A percentile compares a stretch with the other conserved stretches of the same genome.
phyloP scores from a whole-genome alignment of 2,113 vertebrate genomes.

The Gnathonemus longibarbis region DNA sequence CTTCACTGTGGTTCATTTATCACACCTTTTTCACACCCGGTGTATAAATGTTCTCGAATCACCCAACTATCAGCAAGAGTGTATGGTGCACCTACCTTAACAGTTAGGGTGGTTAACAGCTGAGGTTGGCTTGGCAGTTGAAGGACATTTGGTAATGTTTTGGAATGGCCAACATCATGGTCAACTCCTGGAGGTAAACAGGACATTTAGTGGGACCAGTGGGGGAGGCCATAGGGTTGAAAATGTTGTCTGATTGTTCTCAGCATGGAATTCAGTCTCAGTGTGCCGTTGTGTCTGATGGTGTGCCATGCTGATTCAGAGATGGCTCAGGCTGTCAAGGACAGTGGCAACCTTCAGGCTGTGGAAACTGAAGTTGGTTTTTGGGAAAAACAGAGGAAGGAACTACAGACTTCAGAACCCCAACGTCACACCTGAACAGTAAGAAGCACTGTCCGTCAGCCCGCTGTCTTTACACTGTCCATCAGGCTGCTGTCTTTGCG shows the following conservation, averaged over 20 bases:
- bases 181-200: background rate
- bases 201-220: background rate
- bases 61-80: background rate
- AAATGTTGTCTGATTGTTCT: background rate
- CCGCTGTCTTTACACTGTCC: background rate
- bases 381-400: background rate
- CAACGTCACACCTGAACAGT: background rate
- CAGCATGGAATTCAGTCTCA: background rate
- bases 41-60: background rate
- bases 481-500: background rate
- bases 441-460: background rate
- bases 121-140: background rate
- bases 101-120: background rate
- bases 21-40: background rate
- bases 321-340: background rate
- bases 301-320: background rate
- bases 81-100: background rate
- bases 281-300: background rate
- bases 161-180: background rate
- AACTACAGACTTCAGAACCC: background rate
- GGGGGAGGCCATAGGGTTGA: background rate
- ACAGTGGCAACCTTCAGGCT: background rate
- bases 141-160: background rate
- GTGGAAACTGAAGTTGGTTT: background rate
- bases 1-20: background rate